A percentile compares a stretch with the other conserved stretches of the same genome.
phyloP scores from a whole-genome alignment of 2,113 vertebrate species.

The Pachyramphus minor region DNA sequence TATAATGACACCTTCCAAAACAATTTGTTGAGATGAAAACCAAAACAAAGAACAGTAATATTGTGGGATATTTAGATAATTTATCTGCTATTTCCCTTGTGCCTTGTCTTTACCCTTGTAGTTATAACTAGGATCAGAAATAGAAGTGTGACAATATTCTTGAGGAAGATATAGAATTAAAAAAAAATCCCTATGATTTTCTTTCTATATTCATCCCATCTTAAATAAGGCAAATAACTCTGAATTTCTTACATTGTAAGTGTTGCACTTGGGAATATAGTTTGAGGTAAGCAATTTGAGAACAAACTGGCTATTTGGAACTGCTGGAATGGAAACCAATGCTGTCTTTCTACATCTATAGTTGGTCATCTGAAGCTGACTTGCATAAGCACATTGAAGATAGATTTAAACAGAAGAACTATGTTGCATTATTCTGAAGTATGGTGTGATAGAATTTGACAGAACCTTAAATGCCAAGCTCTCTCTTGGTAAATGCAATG shows the following conservation, averaged over 20 bases:
- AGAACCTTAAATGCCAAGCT: not conserved
- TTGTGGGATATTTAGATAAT: not conserved
- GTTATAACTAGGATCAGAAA: constrained; percentile 2
- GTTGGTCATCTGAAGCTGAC: not conserved
- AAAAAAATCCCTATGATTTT: not conserved
- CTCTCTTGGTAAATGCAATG: not conserved
- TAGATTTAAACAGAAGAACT: not conserved
- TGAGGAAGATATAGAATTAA: not conserved
- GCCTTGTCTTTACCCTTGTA: not conserved
- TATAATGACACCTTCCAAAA: not conserved
- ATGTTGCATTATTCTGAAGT: not conserved
- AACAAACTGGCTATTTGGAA: not conserved
- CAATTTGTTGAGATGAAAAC: not conserved
- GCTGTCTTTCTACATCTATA: not conserved
- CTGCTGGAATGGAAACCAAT: not conserved
- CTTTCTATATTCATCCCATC: not conserved
- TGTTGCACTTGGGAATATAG: not conserved
- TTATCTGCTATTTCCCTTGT: not conserved
- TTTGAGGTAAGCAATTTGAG: not conserved
- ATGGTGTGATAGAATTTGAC: not conserved
- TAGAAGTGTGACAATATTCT: not conserved
- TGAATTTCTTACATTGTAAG: not conserved
- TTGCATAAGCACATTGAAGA: not conserved
- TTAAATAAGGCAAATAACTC: not conserved
- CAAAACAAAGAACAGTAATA: not conserved